Percentiles rank a stretch among this genome's conserved stretches.
Evolutionary conservation across 2,888 invertebrate genomes (phyloP).

Genomic region (Erebia palarica): DNA sequence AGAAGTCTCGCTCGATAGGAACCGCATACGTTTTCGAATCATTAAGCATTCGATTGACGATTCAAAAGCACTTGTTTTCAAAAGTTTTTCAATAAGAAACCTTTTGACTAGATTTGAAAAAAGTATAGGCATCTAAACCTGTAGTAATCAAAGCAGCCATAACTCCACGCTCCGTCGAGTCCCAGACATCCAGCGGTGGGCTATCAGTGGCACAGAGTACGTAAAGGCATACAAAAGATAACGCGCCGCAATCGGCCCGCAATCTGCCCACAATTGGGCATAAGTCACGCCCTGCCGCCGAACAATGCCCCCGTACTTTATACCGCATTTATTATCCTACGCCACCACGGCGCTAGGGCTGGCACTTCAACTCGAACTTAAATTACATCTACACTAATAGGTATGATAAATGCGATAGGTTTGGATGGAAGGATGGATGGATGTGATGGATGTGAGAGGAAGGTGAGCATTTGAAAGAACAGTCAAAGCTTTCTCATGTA

Average conservation of each 20-base stretch:
- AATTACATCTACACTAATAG: too few relatives aligned
- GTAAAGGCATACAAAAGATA: constrained; percentile 24
- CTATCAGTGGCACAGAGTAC: neutral
- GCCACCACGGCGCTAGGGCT: constrained; percentile 6
- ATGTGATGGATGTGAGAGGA: too few relatives aligned
- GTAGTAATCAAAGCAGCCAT: constrained; percentile 1
- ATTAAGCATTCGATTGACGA: too few relatives aligned
- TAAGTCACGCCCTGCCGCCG: constrained; percentile 66
- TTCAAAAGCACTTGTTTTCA: too few relatives aligned
- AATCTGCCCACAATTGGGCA: constrained; percentile 45
- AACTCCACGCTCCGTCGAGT: constrained; percentile 14
- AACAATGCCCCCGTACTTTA: constrained; percentile 60
- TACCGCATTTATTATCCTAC: constrained; percentile 54
- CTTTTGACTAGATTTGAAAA: too few relatives aligned
- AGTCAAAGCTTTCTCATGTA: too few relatives aligned
- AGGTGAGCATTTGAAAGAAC: too few relatives aligned
- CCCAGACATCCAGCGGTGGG: neutral
- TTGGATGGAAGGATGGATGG: too few relatives aligned
- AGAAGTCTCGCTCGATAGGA: too few relatives aligned
- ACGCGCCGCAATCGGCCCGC: constrained; percentile 20
- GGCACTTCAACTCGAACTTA: neutral
- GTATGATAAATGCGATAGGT: too few relatives aligned
- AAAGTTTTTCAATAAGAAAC: too few relatives aligned
- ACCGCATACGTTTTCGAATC: too few relatives aligned
- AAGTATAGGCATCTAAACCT: neutral